Percentiles rank a stretch among this genome's conserved stretches.
Conservation (phyloP, 2,797 vertebrate genomes). For the Phalloptychus januarius region DNA sequence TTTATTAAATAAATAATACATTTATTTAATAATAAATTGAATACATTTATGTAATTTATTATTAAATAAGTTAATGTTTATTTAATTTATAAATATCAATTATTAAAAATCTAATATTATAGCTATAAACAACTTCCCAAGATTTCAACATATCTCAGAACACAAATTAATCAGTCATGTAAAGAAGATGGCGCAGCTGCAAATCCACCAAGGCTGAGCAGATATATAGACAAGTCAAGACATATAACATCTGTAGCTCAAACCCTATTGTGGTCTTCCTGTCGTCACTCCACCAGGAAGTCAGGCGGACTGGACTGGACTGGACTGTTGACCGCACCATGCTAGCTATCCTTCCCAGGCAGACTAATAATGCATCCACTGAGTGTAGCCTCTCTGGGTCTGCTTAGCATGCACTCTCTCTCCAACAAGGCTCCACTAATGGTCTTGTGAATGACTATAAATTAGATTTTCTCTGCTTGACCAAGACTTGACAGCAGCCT, state of each 20-base stretch:
- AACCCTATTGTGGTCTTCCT: background rate
- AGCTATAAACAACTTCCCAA: background rate
- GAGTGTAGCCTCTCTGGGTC: background rate
- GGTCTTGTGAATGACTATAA: background rate
- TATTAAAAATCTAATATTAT: too few species aligned
- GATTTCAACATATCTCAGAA: background rate
- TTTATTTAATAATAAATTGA: too few species aligned
- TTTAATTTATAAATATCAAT: too few species aligned
- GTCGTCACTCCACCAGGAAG: background rate
- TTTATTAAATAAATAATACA: too few species aligned
- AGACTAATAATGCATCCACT: background rate
- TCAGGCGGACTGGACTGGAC: background rate
- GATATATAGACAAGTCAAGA: background rate
- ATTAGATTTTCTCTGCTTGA: background rate
- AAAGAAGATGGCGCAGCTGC: background rate
- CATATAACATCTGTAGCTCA: background rate
- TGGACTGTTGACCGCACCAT: background rate
- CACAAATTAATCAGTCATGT: background rate
- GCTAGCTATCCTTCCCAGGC: background rate
- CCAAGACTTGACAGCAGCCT: background rate
- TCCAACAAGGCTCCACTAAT: slow-evolving; percentile 1
- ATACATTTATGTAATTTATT: too few species aligned
- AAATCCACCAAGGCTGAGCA: background rate
- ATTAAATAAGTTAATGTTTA: too few species aligned
- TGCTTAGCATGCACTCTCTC: background rate